Evolutionary conservation across 1,140 invertebrate species (phyloP), one percentile per base, ranked within the genome.

Genomic region (Myzus persicae): DNA sequence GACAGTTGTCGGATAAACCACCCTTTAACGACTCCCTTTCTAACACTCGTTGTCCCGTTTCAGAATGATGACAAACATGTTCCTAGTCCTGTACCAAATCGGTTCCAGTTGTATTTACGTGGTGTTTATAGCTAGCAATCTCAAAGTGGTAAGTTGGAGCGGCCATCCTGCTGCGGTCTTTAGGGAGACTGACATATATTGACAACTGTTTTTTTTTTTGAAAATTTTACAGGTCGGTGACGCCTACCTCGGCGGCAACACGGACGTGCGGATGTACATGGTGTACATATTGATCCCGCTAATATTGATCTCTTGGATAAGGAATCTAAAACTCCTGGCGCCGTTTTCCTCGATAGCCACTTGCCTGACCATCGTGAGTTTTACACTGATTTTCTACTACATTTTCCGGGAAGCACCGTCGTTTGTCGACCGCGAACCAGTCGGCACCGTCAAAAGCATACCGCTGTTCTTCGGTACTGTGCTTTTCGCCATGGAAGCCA

Each of bases 51-150:
- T 85, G 59, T 90, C n/a, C 26, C 38, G 42, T 95, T 95, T 46
- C 95, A 97, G 97, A 93, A 95, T 95, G 59, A 94, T 97, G 22
- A 96, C 97, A 9, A 97, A 97, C 94, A 95, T 96, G 3, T 97
- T 98, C 94, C 96, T 98, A 40, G 96, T 98, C 42, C 95, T 98
- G 59, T 98, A 98, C 93, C 98, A 98, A 95, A 96, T 98, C 93
- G 98, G 98, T 11, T 98, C 98, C 93, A 98, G 98, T 95, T 98
- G 97, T 95, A 97, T 98, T 0, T 98, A 98, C 95, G 96, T 98
- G 40, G 96, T 98, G 1, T 98, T 98, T 95, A 97, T 98, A 11
- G 96, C 97, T 2, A 96, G 96, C 90, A 98, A 97, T 95, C 95
- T 97, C 18, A 96, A 97, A 94, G 94, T 95, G 94, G 95, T 96